These are phyloP conservation scores for Cosmopolites sordidus DNA, from an alignment of 2,888 invertebrate genomes.

Conservation along the genomic window DNA sequence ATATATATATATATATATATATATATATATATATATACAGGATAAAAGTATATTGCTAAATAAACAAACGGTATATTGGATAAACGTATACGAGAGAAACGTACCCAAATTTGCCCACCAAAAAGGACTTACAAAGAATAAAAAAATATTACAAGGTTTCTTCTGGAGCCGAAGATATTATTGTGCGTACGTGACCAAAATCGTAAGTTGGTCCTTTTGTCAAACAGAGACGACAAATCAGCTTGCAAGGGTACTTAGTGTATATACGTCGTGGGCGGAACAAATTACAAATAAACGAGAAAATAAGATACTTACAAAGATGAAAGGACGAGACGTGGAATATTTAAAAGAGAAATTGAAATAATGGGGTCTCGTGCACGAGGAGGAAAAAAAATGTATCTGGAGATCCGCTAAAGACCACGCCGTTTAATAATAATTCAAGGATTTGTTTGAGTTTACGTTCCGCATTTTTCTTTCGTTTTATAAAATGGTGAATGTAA, in stretches of 20 bases:
- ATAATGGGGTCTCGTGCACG: not conserved
- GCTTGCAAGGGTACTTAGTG: conserved; percentile 1
- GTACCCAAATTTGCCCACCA: not conserved
- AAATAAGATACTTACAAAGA: conserved; percentile 1
- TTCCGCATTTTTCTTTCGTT: too few relatives aligned
- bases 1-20: too few relatives aligned
- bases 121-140: not conserved
- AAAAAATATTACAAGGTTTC: conserved; percentile 2
- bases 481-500: too few relatives aligned
- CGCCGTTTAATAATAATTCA: too few relatives aligned
- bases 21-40: too few relatives aligned
- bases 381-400: too few relatives aligned
- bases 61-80: too few relatives aligned
- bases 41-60: too few relatives aligned
- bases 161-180: not conserved
- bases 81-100: not conserved
- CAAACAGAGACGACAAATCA: not conserved
- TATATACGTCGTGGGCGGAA: not conserved
- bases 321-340: conserved; percentile 1
- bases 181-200: not conserved
- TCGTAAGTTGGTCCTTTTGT: conserved; percentile 1
- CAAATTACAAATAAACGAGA: conserved; percentile 2
- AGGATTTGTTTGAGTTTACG: too few relatives aligned
- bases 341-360: conserved; percentile 1
- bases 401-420: too few relatives aligned